Evolutionary conservation across 2,113 vertebrate species (phyloP).

Genomic region (Lampris incognitus): DNA sequence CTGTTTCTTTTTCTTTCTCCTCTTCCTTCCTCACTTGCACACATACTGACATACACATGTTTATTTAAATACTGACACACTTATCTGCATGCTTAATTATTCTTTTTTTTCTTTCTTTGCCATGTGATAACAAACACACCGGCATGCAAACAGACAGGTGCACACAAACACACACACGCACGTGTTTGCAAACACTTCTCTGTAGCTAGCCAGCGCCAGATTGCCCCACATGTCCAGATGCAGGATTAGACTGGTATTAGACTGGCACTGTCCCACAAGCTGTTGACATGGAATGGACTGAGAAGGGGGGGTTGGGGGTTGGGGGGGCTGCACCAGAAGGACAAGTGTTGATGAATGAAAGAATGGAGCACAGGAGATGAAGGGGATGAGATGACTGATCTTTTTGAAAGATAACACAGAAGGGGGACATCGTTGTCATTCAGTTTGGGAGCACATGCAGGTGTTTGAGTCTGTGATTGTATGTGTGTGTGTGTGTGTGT

Average conservation of each 20-base stretch:
- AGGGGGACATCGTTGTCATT: no score
- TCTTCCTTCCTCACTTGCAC: not conserved
- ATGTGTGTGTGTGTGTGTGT: not conserved
- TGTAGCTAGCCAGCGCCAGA: slow-evolving; percentile 34
- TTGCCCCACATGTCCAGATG: slow-evolving; percentile 37
- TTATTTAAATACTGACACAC: no score
- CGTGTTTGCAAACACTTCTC: not conserved
- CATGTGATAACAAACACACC: no score
- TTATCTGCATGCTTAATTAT: no score
- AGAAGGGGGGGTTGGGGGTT: not conserved
- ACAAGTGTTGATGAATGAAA: slow-evolving; percentile 25
- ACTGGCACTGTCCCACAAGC: slow-evolving; percentile 48
- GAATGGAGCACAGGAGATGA: slow-evolving; percentile 3
- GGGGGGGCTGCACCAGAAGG: not conserved
- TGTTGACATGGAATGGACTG: slow-evolving; percentile 55
- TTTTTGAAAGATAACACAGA: no score
- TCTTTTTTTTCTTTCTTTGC: no score
- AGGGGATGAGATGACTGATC: not conserved
- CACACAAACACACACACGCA: not conserved
- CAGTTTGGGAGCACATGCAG: no score
- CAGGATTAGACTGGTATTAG: slow-evolving; percentile 49
- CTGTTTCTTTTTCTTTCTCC: not conserved
- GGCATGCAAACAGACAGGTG: no score
- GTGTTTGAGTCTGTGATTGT: not conserved
- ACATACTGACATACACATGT: not conserved